These are phyloP conservation scores for Epiperipatus broadwayi DNA, from an alignment of 2,888 invertebrate species.

Conservation along the genomic window DNA sequence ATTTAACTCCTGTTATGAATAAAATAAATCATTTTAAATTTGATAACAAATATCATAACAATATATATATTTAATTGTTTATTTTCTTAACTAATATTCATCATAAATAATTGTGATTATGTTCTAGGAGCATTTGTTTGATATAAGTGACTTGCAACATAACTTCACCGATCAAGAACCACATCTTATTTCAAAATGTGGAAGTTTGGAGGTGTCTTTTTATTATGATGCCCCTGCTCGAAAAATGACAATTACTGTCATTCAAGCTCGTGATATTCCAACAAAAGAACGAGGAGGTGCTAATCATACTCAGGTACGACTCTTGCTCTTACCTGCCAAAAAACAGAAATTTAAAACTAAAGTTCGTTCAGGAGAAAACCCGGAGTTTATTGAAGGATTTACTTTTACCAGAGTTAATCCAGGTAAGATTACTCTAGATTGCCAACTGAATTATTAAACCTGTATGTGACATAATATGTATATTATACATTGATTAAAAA, in stretches of 20 bases:
- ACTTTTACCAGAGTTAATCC: conserved; percentile 73
- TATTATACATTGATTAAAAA: too few species aligned
- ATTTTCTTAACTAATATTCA: too few species aligned
- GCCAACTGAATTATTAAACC: too few species aligned
- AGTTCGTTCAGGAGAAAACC: conserved; percentile 70
- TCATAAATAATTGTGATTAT: too few species aligned
- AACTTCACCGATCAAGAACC: conserved; percentile 19
- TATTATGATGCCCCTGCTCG: conserved; percentile 73
- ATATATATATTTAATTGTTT: too few species aligned
- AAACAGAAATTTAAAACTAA: conserved; percentile 88
- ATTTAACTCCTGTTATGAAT: too few species aligned
- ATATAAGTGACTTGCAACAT: conserved; percentile 29
- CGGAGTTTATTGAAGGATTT: conserved; percentile 82
- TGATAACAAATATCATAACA: too few species aligned
- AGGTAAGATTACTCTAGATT: too few species aligned
- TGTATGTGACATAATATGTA: too few species aligned
- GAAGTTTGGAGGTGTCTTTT: conserved; percentile 66
- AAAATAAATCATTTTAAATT: too few species aligned
- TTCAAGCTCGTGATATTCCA: conserved; percentile 65
- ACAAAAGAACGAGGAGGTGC: conserved; percentile 45
- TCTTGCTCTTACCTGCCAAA: conserved; percentile 69
- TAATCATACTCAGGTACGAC: conserved; percentile 55
- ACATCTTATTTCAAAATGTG: conserved; percentile 39
- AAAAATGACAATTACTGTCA: conserved; percentile 74
- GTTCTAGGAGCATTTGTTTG: conserved; percentile 30